Conservation (phyloP, 2,113 vertebrate genomes). For the Anser cygnoides region DNA sequence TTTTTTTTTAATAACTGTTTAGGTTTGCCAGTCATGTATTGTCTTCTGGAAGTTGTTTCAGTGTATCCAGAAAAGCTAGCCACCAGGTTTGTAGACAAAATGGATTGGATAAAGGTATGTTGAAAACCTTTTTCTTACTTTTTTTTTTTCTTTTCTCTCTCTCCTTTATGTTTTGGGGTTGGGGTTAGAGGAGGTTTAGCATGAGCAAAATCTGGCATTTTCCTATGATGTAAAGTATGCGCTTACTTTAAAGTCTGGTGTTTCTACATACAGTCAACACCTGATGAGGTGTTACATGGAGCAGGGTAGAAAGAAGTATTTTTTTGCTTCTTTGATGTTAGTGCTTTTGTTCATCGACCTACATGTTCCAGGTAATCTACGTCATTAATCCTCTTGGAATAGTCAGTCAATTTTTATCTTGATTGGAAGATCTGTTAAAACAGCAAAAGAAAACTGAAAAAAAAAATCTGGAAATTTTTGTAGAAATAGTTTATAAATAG, state of each 20-base stretch:
- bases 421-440: background rate
- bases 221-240: too few species aligned
- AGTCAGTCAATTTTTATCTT: background rate
- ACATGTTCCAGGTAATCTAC: background rate
- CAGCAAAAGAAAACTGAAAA: background rate
- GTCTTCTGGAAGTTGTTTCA: conserved; percentile 93
- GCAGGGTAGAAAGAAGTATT: background rate
- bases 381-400: background rate
- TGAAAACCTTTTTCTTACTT: background rate
- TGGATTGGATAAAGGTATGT: conserved; percentile 96
- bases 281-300: background rate
- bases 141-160: background rate
- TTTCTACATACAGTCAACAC: background rate
- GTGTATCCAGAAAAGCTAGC: conserved; percentile 93
- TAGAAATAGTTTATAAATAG: background rate
- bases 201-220: background rate
- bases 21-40: conserved; percentile 98
- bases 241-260: background rate
- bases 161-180: background rate
- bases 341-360: background rate
- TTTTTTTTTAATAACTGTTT: conserved; percentile 34
- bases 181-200: background rate
- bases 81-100: conserved; percentile 88
- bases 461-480: background rate
- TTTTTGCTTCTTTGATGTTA: background rate